Conservation (phyloP, 2,888 invertebrate species). For the Lepetodrilus schrolli region DNA sequence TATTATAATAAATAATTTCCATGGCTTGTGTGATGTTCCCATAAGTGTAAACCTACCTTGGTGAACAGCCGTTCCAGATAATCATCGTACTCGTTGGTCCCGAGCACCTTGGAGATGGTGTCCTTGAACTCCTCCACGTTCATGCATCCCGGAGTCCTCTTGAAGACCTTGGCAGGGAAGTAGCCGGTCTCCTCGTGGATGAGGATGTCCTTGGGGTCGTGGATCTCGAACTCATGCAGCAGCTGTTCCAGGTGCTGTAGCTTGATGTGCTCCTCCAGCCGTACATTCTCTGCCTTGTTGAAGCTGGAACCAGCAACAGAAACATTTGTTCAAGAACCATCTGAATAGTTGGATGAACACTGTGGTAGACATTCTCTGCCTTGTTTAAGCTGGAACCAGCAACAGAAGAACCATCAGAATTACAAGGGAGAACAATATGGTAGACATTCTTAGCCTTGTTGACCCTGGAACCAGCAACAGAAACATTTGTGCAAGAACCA, state of each 20-base stretch:
- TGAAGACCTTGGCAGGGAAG: slow-evolving; percentile 60
- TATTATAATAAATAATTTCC: no score
- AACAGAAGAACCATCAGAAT: no score
- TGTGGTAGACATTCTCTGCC: no score
- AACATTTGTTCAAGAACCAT: neutral
- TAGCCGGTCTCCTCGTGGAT: slow-evolving; percentile 61
- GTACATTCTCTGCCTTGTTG: slow-evolving; percentile 62
- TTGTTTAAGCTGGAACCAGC: no score
- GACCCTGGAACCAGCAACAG: no score
- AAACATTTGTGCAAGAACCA: no score
- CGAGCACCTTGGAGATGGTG: slow-evolving; percentile 68
- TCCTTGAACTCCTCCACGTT: slow-evolving; percentile 72
- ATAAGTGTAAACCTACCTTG: slow-evolving; percentile 62
- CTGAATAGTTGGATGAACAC: no score
- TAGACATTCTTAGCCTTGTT: no score
- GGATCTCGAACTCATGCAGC: slow-evolving; percentile 66
- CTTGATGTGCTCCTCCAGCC: slow-evolving; percentile 73
- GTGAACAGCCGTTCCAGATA: slow-evolving; percentile 73
- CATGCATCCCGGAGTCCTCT: slow-evolving; percentile 69
- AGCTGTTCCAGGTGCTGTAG: slow-evolving; percentile 72
- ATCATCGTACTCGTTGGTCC: slow-evolving; percentile 69
- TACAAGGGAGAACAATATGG: no score
- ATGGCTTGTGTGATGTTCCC: no score
- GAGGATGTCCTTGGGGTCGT: slow-evolving; percentile 62
- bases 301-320: slow-evolving; percentile 54